Base-by-base conservation (phyloP, 1,140 invertebrate genomes). In the Oreohelix idahoensis region DNA sequence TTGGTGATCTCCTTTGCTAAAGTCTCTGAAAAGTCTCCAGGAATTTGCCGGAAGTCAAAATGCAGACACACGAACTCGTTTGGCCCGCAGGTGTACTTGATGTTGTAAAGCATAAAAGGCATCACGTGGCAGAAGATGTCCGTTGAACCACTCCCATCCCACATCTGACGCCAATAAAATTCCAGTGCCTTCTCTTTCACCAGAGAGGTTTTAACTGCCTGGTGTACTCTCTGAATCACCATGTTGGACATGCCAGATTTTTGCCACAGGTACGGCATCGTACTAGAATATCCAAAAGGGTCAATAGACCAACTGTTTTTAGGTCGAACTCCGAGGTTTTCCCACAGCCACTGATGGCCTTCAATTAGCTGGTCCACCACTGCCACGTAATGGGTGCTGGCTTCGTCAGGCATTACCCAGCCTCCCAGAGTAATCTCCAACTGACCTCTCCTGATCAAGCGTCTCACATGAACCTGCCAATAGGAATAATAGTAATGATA, bases 341-440 rank as follows among this genome's bases (percentile, higher is more conserved):
- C 93, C 75, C 96, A 94, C 15, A 99, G 90, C 98, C 98, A 99
- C 84, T 98, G 96, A 93, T 99, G 98, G 4, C 98, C 98, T 87
- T 97, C 96, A 0, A 97, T 96, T 70, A 99, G 92, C 91, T 99
- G 98, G 95, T 99, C 97, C 58, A 99, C 93, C 94, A 99, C 97
- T 23, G 97, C 95, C 89, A 96, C 98, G 77, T 99, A 95, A 91
- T 98, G 97, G 0, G 97, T 96, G 79, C 96, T 97, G 0, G 98
- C 98, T 93, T 99, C 98, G 89, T 99, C 98, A 0, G 97, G 97
- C 98, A 99, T 99, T 49, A 99, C 98, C 98, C 98, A 99, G 36
- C 98, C 98, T 0, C 98, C 98, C 0, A 97, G 97, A 0, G 97
- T 97, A 84, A 99, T 97, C 92, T 99, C 98, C 32, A 99, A 93